Conservation (phyloP, 2,888 invertebrate genomes). For the Entomobrya multifasciata region DNA sequence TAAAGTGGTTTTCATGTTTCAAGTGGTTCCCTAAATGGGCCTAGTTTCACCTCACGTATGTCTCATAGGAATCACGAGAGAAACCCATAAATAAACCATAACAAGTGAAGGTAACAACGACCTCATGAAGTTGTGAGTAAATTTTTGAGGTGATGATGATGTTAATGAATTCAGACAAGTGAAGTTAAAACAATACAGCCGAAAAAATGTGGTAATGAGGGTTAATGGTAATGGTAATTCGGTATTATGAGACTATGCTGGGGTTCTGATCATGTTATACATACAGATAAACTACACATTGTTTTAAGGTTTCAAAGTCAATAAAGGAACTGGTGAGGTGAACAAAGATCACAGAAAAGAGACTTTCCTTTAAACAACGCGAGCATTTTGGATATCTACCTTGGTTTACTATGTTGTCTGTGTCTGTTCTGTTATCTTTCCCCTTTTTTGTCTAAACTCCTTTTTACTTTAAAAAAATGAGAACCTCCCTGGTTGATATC, state of each 20-base stretch:
- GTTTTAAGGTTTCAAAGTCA: too few relatives aligned
- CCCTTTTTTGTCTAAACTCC: not conserved
- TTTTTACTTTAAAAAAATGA: constrained; percentile 36
- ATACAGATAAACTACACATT: too few relatives aligned
- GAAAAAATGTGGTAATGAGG: constrained; percentile 69
- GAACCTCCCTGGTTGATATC: constrained; percentile 72
- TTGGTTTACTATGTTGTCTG: not conserved
- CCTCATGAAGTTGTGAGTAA: not conserved
- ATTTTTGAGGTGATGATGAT: constrained; percentile 52
- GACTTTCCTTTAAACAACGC: not conserved
- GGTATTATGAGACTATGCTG: constrained; percentile 30
- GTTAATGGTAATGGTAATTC: constrained; percentile 65
- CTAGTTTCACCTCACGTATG: not conserved
- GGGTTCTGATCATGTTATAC: constrained; percentile 56
- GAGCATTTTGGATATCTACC: not conserved
- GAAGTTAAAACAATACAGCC: constrained; percentile 64
- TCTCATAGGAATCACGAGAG: not conserved
- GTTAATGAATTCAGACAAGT: constrained; percentile 66
- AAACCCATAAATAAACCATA: constrained; percentile 40
- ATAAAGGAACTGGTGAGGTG: not conserved
- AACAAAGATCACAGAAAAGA: too few relatives aligned
- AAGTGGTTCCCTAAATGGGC: not conserved
- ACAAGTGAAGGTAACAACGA: too few relatives aligned
- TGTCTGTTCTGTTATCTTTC: not conserved
- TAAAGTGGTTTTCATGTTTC: not conserved